Evolutionary conservation across 2,113 vertebrate genomes (phyloP), one percentile per base, ranked within the genome.

Genomic region (Hippoglossus stenolepis): DNA sequence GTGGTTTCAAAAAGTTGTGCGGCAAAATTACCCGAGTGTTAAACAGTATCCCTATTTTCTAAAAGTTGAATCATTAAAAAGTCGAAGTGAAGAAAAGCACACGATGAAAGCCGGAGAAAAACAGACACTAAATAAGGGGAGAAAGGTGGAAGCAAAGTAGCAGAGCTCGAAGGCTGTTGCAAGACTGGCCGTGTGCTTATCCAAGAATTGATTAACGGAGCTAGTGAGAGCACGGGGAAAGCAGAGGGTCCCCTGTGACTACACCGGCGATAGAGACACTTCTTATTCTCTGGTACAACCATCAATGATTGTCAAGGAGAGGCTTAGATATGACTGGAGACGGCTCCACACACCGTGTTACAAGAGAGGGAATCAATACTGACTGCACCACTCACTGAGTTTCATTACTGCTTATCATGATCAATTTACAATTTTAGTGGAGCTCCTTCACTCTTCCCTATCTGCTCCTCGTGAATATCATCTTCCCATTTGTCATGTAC

Each of bases 181-280:
- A 17, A 59, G 63, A 63, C 49, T 6, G 67, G 54, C 35, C 8
- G 1, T 51, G 56, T 47, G 24, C 57, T 80, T 86, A 78, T 71
- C 75, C 79, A 78, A 83, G 51, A 77, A 87, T 78, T 85, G 85
- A 90, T 87, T 83, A 70, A 88, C 90, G 86, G 72, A 60, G 53
- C 58, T 23, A 51, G 51, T 18, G 3, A 73, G 80, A 80, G 77
- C 43, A 69, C 65, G 38, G 69, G 75, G 63, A 60, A 66, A 65
- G 73, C 62, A 66, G 72, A 57, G 8, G 43, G 45, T 88, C 82
- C 74, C 80, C n/a, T 69, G 73, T 73, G 82, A 73, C 62, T 69
- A 65, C 62, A 61, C 69, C 17, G 45, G 64, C 3, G 1, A 76
- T 54, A 74, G 28, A 82, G 51, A 71, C 60, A 26, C 63, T 35